Evolutionary conservation across 2,888 invertebrate species (phyloP).

Genomic region (Standfussiana lucernea): DNA sequence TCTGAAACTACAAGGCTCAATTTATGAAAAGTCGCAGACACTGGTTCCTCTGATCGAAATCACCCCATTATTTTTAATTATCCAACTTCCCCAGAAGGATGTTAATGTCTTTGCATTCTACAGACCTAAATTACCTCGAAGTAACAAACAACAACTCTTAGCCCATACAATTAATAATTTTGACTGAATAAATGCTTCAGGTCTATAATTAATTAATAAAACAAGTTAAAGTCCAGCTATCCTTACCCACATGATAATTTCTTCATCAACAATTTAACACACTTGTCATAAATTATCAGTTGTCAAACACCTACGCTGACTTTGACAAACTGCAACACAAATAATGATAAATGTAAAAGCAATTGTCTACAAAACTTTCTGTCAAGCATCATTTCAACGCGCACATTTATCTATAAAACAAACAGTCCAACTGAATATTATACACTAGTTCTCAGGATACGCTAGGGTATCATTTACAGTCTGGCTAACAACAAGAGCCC

Average conservation of each 20-base stretch:
- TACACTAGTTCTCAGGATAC: conserved; percentile 47
- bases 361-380: conserved; percentile 47
- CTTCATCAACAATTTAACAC: conserved; percentile 4
- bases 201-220: background rate
- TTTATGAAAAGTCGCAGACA: background rate
- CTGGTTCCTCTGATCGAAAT: background rate
- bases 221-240: background rate
- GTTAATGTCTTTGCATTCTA: background rate
- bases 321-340: conserved; percentile 39
- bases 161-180: background rate
- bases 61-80: background rate
- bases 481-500: conserved; percentile 60
- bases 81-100: background rate
- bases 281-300: conserved; percentile 29
- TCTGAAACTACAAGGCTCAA: background rate
- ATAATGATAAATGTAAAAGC: conserved; percentile 49
- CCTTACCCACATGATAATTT: background rate
- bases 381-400: conserved; percentile 55
- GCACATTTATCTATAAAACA: conserved; percentile 51
- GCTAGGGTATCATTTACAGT: conserved; percentile 57
- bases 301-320: conserved; percentile 9
- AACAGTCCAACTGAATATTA: conserved; percentile 25
- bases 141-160: background rate
- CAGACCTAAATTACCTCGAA: background rate
- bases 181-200: background rate